Evolutionary conservation across 2,113 vertebrate species (phyloP).

Genomic region (Serranochromis macrocephalus): DNA sequence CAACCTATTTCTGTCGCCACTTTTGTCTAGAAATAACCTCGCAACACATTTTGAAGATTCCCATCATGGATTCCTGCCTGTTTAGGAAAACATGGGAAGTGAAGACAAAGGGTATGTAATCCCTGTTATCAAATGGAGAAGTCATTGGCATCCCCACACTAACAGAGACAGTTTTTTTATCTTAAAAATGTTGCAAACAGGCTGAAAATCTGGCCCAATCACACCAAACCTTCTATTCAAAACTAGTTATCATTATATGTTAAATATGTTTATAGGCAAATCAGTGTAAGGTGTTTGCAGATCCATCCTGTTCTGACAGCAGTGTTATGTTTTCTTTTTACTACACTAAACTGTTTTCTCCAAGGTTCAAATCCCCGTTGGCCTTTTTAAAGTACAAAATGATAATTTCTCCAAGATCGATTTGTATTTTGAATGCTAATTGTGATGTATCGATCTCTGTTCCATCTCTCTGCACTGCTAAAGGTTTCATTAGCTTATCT

Average conservation of each 20-base stretch:
- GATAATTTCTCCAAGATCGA: slow-evolving; percentile 46
- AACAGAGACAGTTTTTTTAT: background rate
- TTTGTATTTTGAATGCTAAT: slow-evolving; percentile 63
- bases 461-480: slow-evolving; percentile 38
- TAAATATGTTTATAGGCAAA: background rate
- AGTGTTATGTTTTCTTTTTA: slow-evolving; percentile 15
- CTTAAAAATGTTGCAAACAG: background rate
- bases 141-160: background rate
- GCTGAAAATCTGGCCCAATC: background rate
- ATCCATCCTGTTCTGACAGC: slow-evolving; percentile 3
- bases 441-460: slow-evolving; percentile 51
- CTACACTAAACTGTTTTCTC: slow-evolving; percentile 34
- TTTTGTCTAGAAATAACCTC: background rate
- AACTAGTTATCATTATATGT: background rate
- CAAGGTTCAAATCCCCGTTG: slow-evolving; percentile 39
- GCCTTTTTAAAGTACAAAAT: slow-evolving; percentile 57
- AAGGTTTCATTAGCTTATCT: slow-evolving; percentile 53
- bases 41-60: background rate
- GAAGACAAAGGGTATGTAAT: background rate
- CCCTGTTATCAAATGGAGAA: background rate
- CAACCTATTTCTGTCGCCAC: background rate
- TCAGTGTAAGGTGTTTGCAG: background rate
- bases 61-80: background rate
- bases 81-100: background rate
- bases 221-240: background rate